Evolutionary conservation across 2,888 invertebrate genomes (phyloP), one percentile per base, ranked within the genome.

Genomic region (Eurois occulta): DNA sequence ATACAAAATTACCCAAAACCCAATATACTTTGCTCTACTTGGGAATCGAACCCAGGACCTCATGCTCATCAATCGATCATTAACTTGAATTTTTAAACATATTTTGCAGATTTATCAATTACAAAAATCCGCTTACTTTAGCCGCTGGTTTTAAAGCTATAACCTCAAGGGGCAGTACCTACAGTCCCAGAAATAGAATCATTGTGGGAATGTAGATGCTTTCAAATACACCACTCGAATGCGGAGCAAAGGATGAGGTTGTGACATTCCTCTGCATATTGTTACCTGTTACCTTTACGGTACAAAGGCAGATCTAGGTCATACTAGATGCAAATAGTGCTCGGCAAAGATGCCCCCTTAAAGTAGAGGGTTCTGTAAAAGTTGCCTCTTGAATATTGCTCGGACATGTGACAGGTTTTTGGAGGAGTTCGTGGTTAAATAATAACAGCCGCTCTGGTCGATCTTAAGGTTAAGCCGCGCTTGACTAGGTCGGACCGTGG

Each of bases 141-240:
- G 8, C 66, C 84, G 86, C 84, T 67, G n/a, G 16, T 78, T 86
- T 83, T 48, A 78, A 75, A 78, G 84, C 89, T 77, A 0, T 72
- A 81, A 72, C 70, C 89, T 86, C 87, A 87, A 89, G 88, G 80
- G 88, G 88, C 88, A 86, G 77, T 72, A 68, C 28, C 18, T n/a
- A 74, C 77, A 13, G 80, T 81, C 84, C 84, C 85, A 86, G 87
- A 89, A 91, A 90, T 88, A 88, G 88, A 90, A 91, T 89, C 88
- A 90, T 89, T 87, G 86, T 87, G 87, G 72, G 88, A 87, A 90
- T 81, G 86, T 90, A 85, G 82, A 88, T 84, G 85, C 89, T 91
- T 89, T 91, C 86, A 90, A 85, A 88, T 85, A 83, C 77, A 77
- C 84, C 78, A 70, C 85, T 85, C 83, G 78, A 85, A 78, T 69